Conservation (phyloP, 1,140 invertebrate species). For the Dendrolimus kikuchii region DNA sequence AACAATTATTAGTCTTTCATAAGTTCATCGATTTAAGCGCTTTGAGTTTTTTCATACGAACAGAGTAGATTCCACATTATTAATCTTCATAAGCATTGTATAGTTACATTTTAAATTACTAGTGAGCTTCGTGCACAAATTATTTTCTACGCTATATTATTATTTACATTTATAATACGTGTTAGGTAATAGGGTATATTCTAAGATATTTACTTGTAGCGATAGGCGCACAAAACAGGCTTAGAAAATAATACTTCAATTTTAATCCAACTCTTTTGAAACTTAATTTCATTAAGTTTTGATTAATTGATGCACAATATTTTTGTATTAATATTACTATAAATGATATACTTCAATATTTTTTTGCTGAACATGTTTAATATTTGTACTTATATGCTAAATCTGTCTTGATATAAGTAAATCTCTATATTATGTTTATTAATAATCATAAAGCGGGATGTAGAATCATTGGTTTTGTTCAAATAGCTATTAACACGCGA, state of each 20-base stretch:
- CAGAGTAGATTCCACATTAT: slow-evolving; percentile 1
- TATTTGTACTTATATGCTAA: too few relatives aligned
- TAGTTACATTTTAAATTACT: slow-evolving; percentile 1
- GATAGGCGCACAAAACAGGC: slow-evolving; percentile 23
- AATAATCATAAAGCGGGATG: too few relatives aligned
- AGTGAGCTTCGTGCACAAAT: slow-evolving; percentile 25
- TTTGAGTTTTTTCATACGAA: not conserved
- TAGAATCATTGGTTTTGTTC: too few relatives aligned
- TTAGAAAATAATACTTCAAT: slow-evolving; percentile 2
- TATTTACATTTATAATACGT: slow-evolving; percentile 12
- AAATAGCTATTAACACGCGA: too few relatives aligned
- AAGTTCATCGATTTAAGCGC: too few relatives aligned
- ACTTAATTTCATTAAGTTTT: slow-evolving; percentile 4
- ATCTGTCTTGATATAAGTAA: slow-evolving; percentile 51
- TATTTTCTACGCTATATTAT: slow-evolving; percentile 19
- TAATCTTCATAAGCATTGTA: not conserved
- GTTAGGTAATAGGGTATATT: slow-evolving; percentile 27
- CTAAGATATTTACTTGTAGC: slow-evolving; percentile 25
- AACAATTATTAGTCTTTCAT: too few relatives aligned
- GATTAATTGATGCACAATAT: slow-evolving; percentile 8
- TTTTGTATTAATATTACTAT: not conserved
- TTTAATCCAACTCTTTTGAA: slow-evolving; percentile 1
- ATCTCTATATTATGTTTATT: not conserved
- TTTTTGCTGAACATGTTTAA: too few relatives aligned
- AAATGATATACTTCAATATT: too few relatives aligned